Evolutionary conservation across 2,113 vertebrate species (phyloP).

Genomic region (Calyptommatus sinebrachiatus): DNA sequence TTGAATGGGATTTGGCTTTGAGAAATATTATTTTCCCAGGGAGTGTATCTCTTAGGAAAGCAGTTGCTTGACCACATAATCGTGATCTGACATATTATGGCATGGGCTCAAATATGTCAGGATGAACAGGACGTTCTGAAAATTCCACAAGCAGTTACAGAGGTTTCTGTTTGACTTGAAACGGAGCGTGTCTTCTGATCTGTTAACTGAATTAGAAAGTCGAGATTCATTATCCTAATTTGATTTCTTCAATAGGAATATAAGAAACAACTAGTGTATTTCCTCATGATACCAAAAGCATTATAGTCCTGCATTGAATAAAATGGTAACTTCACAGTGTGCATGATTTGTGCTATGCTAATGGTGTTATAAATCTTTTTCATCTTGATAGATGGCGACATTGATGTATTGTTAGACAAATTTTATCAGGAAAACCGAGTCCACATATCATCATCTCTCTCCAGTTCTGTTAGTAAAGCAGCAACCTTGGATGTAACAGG

Average conservation of each 20-base stretch:
- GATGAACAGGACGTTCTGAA: neutral
- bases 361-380: neutral
- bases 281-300: neutral
- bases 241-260: neutral
- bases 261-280: neutral
- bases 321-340: neutral
- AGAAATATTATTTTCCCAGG: neutral
- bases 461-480: slow-evolving; percentile 56
- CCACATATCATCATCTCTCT: slow-evolving; percentile 68
- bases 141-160: neutral
- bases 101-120: neutral
- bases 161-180: no score
- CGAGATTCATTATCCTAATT: neutral
- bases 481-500: slow-evolving; percentile 46
- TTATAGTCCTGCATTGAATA: neutral
- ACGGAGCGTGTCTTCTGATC: neutral
- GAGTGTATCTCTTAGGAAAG: neutral
- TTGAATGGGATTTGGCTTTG: neutral
- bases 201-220: neutral
- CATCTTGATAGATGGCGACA: slow-evolving; percentile 81
- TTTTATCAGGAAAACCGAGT: slow-evolving; percentile 78
- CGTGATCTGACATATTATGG: neutral
- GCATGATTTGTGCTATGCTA: neutral
- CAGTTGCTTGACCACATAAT: neutral
- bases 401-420: slow-evolving; percentile 87